A percentile compares a stretch with the other conserved stretches of the same genome.
phyloP scores from a whole-genome alignment of 2,888 invertebrate species.

The Agrochola lota region DNA sequence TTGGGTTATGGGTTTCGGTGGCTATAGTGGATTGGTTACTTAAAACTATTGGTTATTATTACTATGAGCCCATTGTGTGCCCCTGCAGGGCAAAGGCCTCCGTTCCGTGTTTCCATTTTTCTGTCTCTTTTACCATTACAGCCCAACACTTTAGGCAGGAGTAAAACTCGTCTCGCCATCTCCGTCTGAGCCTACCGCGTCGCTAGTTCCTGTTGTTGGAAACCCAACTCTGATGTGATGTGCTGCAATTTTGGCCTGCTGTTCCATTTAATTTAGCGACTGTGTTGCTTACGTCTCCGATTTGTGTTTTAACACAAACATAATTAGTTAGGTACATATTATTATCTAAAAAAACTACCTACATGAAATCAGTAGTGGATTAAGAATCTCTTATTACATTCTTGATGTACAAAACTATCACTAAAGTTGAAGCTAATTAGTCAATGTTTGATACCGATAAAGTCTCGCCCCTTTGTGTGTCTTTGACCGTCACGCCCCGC shows the following conservation, averaged over 20 bases:
- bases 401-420: constrained; percentile 2
- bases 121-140: not conserved
- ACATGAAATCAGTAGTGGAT: not conserved
- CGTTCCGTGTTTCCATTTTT: not conserved
- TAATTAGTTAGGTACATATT: not conserved
- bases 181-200: not conserved
- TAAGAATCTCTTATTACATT: constrained; percentile 1
- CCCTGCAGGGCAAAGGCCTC: not conserved
- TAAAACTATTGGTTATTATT: too few relatives aligned
- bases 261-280: not conserved
- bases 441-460: not conserved
- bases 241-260: not conserved
- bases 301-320: not conserved
- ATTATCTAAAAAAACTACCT: not conserved
- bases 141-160: not conserved
- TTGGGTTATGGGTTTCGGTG: too few relatives aligned
- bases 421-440: not conserved
- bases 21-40: too few relatives aligned
- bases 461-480: too few relatives aligned
- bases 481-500: too few relatives aligned
- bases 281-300: not conserved
- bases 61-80: not conserved
- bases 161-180: not conserved
- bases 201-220: not conserved
- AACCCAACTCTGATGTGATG: not conserved